phyloP scores from a whole-genome alignment of 2,797 vertebrate genomes.

The Macropodus opercularis region DNA sequence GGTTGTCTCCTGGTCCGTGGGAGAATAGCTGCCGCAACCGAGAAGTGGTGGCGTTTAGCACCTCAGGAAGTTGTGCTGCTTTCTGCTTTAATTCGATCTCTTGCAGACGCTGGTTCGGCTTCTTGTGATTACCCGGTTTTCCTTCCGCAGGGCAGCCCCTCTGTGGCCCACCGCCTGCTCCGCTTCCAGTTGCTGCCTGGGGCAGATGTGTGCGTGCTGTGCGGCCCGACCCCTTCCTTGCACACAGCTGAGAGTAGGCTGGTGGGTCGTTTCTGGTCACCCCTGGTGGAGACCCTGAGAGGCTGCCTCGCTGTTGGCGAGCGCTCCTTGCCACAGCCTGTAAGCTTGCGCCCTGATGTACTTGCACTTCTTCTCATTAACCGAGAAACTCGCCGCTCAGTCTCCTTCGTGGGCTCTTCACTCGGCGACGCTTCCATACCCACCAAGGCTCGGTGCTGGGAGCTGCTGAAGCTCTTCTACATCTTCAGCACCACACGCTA shows the following conservation, averaged over 20 bases:
- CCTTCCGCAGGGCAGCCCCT: conserved; percentile 92
- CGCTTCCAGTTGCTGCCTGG: conserved; percentile 87
- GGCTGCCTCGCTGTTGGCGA: conserved; percentile 79
- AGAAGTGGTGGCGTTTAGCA: conserved; percentile 91
- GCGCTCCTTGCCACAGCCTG: conserved; percentile 75
- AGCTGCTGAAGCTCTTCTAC: conserved; percentile 87
- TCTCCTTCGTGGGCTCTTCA: conserved; percentile 76
- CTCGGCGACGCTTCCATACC: conserved; percentile 35
- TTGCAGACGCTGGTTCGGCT: conserved; percentile 79
- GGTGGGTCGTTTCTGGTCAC: conserved; percentile 86
- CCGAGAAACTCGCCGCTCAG: conserved; percentile 83
- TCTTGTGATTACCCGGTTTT: conserved; percentile 91
- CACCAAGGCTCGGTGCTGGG: conserved; percentile 77
- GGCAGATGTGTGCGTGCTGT: conserved; percentile 86
- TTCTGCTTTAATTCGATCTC: conserved; percentile 78
- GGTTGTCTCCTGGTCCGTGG: conserved; percentile 84
- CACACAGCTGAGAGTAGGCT: conserved; percentile 81
- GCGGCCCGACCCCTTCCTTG: conserved; percentile 88
- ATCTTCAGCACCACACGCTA: conserved; percentile 81
- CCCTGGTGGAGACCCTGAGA: conserved; percentile 82
- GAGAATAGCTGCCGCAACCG: conserved; percentile 84
- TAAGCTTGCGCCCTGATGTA: conserved; percentile 79
- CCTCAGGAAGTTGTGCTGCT: conserved; percentile 87
- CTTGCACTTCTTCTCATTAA: conserved; percentile 88
- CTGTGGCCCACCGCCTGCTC: conserved; percentile 89